These are phyloP conservation scores for Morpho achilles DNA, from an alignment of 2,888 invertebrate genomes.

Conservation along the genomic window DNA sequence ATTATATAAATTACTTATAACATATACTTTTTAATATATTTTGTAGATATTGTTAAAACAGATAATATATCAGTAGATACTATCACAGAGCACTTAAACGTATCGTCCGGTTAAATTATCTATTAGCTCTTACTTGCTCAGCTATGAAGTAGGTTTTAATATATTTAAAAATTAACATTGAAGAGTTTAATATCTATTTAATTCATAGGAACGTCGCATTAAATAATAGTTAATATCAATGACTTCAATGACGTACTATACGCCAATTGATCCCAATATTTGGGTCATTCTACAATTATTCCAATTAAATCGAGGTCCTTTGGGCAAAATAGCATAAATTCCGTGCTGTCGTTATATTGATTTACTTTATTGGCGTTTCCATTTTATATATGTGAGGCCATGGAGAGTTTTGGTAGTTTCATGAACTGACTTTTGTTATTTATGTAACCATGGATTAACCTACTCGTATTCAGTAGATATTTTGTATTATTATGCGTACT, in stretches of 20 bases:
- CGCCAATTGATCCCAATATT: slow-evolving; percentile 24
- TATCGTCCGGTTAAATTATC: no score
- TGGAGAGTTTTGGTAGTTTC: slow-evolving; percentile 4
- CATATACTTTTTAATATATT: no score
- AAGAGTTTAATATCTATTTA: no score
- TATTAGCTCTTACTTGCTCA: no score
- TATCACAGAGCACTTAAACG: no score
- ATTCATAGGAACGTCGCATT: no score
- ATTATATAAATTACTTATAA: no score
- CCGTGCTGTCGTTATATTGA: slow-evolving; percentile 9
- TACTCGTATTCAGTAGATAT: neutral
- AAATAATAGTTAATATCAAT: slow-evolving; percentile 1
- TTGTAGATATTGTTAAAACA: no score
- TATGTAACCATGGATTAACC: neutral
- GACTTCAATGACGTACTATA: slow-evolving; percentile 14
- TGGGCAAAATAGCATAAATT: slow-evolving; percentile 12
- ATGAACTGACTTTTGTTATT: neutral
- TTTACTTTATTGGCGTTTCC: slow-evolving; percentile 8
- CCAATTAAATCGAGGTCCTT: slow-evolving; percentile 20
- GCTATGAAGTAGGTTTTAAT: no score
- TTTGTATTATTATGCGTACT: no score
- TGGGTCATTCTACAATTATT: slow-evolving; percentile 26
- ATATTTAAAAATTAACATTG: no score
- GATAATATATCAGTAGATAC: no score
- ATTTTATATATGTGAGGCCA: slow-evolving; percentile 6